Percentiles rank a stretch among this genome's conserved stretches.
Conservation (phyloP, 2,888 invertebrate species). For the Drosophila kanekoi region DNA sequence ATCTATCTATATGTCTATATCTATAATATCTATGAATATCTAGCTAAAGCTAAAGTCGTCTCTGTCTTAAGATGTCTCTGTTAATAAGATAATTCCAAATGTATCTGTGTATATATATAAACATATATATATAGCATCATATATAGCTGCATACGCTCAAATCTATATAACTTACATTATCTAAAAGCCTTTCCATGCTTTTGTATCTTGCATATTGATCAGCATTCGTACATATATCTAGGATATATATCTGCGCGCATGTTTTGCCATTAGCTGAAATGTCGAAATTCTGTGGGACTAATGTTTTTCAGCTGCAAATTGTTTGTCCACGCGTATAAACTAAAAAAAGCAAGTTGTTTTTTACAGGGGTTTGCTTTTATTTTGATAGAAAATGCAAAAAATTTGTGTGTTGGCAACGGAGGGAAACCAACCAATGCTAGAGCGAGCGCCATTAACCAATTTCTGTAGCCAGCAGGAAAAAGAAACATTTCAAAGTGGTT, state of each 20-base stretch:
- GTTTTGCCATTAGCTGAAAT: slow-evolving; percentile 55
- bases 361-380: background rate
- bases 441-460: slow-evolving; percentile 15
- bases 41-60: too few species aligned
- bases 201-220: background rate
- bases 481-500: slow-evolving; percentile 14
- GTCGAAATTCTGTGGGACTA: slow-evolving; percentile 34
- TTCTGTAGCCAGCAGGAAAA: background rate
- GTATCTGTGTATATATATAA: background rate
- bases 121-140: background rate
- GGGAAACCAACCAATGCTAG: background rate
- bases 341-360: slow-evolving; percentile 10
- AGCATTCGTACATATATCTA: background rate
- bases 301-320: slow-evolving; percentile 20
- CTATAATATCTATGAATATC: too few species aligned
- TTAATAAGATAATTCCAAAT: too few species aligned
- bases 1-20: too few species aligned
- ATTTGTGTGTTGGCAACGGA: slow-evolving; percentile 6
- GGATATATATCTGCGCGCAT: background rate
- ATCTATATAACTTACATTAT: background rate
- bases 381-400: slow-evolving; percentile 2
- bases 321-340: background rate
- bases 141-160: background rate
- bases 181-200: too few species aligned
- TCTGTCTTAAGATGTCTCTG: too few species aligned